Percentiles rank a stretch among this genome's conserved stretches.
Evolutionary conservation across 1,140 invertebrate species (phyloP).

Genomic region (Onthophagus taurus): DNA sequence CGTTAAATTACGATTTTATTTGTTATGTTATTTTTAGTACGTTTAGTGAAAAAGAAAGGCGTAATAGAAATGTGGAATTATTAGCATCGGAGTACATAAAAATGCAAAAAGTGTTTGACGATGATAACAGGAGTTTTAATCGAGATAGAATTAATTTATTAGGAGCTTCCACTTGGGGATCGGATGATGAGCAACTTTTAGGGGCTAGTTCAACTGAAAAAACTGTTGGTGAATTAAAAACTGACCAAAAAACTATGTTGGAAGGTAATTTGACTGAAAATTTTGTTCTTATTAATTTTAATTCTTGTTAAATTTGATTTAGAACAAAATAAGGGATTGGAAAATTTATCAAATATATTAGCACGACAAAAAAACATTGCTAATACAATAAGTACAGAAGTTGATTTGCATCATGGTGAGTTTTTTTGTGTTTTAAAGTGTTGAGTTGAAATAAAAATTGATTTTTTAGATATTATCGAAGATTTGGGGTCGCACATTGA

Average conservation of each 20-base stretch:
- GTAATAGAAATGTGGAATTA: slow-evolving; percentile 48
- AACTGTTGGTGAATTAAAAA: slow-evolving; percentile 16
- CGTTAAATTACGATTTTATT: not conserved
- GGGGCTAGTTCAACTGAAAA: not conserved
- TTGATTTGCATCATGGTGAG: slow-evolving; percentile 68
- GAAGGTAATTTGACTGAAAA: slow-evolving; percentile 20
- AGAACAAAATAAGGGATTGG: slow-evolving; percentile 45
- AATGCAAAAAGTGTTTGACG: slow-evolving; percentile 45
- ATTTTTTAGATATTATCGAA: slow-evolving; percentile 63
- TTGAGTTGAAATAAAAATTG: slow-evolving; percentile 8
- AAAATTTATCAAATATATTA: slow-evolving; percentile 65
- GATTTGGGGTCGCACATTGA: slow-evolving; percentile 68
- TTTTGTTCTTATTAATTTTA: slow-evolving; percentile 5
- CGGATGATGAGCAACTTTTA: slow-evolving; percentile 16
- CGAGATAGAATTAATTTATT: slow-evolving; percentile 26
- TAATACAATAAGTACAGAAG: slow-evolving; percentile 62
- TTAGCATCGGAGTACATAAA: slow-evolving; percentile 48
- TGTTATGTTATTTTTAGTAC: slow-evolving; percentile 38
- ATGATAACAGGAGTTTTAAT: slow-evolving; percentile 27
- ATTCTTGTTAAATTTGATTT: slow-evolving; percentile 5
- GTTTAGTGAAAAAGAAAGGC: slow-evolving; percentile 49
- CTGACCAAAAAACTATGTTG: slow-evolving; percentile 29
- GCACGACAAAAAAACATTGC: slow-evolving; percentile 69
- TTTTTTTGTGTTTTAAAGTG: not conserved
- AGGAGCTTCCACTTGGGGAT: slow-evolving; percentile 16